These are phyloP conservation scores for Loris lydekkerianus DNA, from an alignment of 2,797 vertebrate genomes.

Conservation along the genomic window DNA sequence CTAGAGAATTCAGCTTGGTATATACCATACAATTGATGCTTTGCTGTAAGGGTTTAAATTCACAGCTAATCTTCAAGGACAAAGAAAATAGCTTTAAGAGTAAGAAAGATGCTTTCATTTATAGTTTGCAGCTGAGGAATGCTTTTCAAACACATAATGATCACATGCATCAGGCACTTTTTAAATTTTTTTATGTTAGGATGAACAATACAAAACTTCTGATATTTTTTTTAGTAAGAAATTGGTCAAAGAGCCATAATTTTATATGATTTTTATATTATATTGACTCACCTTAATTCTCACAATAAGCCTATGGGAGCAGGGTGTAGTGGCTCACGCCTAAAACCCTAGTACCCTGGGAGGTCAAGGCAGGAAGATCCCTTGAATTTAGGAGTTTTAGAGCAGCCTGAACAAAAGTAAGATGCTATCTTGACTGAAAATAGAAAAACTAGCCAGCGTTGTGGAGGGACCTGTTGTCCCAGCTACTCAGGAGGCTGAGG, in stretches of 20 bases:
- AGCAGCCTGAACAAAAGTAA: too few relatives aligned
- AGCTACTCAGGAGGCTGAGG: too few relatives aligned
- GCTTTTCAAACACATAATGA: neutral
- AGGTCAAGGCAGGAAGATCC: too few relatives aligned
- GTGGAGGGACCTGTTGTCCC: too few relatives aligned
- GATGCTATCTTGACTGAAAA: too few relatives aligned
- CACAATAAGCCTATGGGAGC: neutral
- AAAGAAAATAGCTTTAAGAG: constrained; percentile 6
- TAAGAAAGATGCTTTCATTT: constrained; percentile 32
- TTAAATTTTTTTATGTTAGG: constrained; percentile 12
- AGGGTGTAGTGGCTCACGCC: too few relatives aligned
- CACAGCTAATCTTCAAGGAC: constrained; percentile 19
- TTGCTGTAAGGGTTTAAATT: constrained; percentile 41
- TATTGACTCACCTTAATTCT: neutral
- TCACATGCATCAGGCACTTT: neutral
- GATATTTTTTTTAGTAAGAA: neutral
- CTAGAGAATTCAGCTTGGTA: neutral
- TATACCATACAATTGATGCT: neutral
- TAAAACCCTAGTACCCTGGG: too few relatives aligned
- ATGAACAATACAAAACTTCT: constrained; percentile 2
- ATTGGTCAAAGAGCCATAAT: neutral
- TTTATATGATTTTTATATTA: neutral
- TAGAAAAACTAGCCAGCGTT: too few relatives aligned
- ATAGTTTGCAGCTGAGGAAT: neutral
- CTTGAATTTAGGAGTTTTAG: too few relatives aligned